Conservation (phyloP, 1,140 invertebrate species). For the Microplitis demolitor region DNA sequence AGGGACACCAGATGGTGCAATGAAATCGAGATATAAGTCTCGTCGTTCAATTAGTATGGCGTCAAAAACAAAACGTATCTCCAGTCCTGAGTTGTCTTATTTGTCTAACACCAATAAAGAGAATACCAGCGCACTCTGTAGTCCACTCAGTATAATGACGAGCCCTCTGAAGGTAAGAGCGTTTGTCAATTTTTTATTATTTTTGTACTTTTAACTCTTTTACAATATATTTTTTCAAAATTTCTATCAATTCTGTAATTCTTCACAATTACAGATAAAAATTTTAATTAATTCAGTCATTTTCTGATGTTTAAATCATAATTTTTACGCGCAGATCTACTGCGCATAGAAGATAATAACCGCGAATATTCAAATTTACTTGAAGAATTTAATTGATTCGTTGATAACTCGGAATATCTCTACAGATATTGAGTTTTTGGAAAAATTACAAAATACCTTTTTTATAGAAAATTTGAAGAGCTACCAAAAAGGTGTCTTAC, state of each 20-base stretch:
- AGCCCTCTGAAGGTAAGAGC: constrained; percentile 49
- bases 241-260: neutral
- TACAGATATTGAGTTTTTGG: too few relatives aligned
- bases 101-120: constrained; percentile 41
- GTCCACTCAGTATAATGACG: constrained; percentile 33
- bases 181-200: constrained; percentile 1
- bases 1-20: constrained; percentile 41
- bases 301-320: too few relatives aligned
- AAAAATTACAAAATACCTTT: too few relatives aligned
- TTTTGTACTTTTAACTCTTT: neutral
- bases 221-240: neutral
- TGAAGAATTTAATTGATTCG: too few relatives aligned
- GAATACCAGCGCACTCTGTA: constrained; percentile 41
- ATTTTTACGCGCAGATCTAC: too few relatives aligned
- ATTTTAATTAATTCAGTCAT: too few relatives aligned
- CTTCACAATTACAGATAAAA: too few relatives aligned
- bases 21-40: constrained; percentile 36
- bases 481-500: too few relatives aligned
- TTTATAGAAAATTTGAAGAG: too few relatives aligned
- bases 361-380: too few relatives aligned
- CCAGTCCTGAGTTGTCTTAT: constrained; percentile 35
- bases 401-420: too few relatives aligned
- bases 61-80: constrained; percentile 29
- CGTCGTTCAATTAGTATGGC: constrained; percentile 45
- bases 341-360: too few relatives aligned